Conservation (phyloP, 2,113 vertebrate genomes). For the Gasterosteus aculeatus region DNA sequence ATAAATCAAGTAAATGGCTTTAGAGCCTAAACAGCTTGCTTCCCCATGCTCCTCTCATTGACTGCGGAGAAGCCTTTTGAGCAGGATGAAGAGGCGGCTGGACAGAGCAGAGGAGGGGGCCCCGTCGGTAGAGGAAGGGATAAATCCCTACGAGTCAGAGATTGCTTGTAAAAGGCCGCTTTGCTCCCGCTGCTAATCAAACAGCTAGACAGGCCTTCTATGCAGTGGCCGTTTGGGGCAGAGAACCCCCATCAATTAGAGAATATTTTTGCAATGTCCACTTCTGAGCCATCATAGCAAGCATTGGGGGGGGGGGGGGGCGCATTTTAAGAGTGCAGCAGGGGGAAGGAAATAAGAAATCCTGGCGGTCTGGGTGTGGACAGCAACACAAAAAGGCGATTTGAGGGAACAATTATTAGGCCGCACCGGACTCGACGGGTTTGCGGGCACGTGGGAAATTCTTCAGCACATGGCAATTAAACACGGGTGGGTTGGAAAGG, state of each 20-base stretch:
- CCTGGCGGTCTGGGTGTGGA: conserved; percentile 56
- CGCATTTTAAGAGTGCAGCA: conserved; percentile 47
- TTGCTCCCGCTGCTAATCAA: conserved; percentile 27
- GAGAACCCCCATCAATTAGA: conserved; percentile 36
- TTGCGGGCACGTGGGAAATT: conserved; percentile 69
- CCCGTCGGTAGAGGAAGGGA: conserved; percentile 10
- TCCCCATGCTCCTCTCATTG: conserved; percentile 27
- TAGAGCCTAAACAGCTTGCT: conserved; percentile 23
- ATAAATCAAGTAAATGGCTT: conserved; percentile 49
- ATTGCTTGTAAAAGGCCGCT: conserved; percentile 39
- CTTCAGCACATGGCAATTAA: conserved; percentile 74
- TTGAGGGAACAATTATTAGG: conserved; percentile 75
- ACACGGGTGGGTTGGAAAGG: conserved; percentile 56
- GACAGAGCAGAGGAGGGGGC: conserved; percentile 16
- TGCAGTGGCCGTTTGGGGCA: conserved; percentile 8
- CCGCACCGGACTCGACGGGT: conserved; percentile 68
- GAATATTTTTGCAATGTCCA: conserved; percentile 16
- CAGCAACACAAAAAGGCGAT: conserved; percentile 71
- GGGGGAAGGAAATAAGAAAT: not conserved
- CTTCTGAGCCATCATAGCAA: conserved; percentile 16
- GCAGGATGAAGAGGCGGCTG: conserved; percentile 20
- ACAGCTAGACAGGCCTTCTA: conserved; percentile 22
- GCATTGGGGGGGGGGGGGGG: too few species aligned
- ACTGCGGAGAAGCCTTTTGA: conserved; percentile 25
- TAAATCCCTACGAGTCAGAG: conserved; percentile 31